phyloP scores from a whole-genome alignment of 1,140 invertebrate genomes.

The Apis laboriosa region DNA sequence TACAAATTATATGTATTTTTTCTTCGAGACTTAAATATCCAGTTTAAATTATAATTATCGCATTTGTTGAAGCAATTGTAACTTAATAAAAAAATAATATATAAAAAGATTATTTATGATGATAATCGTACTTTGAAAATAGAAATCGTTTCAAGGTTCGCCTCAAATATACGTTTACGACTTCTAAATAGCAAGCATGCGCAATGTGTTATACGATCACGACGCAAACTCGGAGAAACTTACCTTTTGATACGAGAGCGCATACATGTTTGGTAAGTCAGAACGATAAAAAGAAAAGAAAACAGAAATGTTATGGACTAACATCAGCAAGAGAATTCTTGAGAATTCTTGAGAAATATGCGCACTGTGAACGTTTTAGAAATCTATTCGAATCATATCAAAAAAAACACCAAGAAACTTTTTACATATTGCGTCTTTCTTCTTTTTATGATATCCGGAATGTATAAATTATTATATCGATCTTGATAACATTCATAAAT shows the following conservation, averaged over 20 bases:
- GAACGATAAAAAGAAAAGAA: conserved; percentile 34
- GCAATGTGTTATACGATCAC: conserved; percentile 37
- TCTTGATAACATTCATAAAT: background rate
- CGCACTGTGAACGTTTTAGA: background rate
- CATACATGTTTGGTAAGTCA: conserved; percentile 29
- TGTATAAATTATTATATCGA: too few species aligned
- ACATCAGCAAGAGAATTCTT: conserved; percentile 19
- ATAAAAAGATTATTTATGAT: background rate
- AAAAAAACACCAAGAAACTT: background rate
- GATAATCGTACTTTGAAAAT: conserved; percentile 12
- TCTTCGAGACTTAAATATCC: too few species aligned
- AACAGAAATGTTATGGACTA: conserved; percentile 26
- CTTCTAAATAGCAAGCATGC: conserved; percentile 46
- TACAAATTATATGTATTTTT: too few species aligned
- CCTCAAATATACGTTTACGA: conserved; percentile 54
- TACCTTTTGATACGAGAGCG: conserved; percentile 20
- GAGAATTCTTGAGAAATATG: background rate
- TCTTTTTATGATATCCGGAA: background rate
- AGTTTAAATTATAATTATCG: too few species aligned
- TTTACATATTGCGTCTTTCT: background rate
- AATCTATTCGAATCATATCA: background rate
- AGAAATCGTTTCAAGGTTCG: conserved; percentile 23
- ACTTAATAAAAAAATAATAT: background rate
- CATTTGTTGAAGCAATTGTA: too few species aligned
- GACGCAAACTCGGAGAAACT: conserved; percentile 42